Percentiles rank a stretch among this genome's conserved stretches.
These are phyloP conservation scores for Rhagologus leucostigma DNA, from an alignment of 2,113 vertebrate genomes.

Conservation along the genomic window DNA sequence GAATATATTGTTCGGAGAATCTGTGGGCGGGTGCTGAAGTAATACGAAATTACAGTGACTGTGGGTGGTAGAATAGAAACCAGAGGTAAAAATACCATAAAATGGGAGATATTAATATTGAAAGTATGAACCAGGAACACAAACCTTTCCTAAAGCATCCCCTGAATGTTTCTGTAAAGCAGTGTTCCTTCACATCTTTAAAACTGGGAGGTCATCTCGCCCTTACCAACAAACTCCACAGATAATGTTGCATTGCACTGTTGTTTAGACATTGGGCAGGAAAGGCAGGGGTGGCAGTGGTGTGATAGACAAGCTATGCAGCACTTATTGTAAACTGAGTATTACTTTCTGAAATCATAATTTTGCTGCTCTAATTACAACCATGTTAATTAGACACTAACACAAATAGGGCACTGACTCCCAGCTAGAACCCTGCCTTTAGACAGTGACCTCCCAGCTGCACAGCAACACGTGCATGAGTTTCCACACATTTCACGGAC, in stretches of 20 bases:
- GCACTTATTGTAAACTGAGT: background rate
- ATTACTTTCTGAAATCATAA: background rate
- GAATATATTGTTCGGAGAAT: background rate
- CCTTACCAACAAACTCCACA: rapidly evolving
- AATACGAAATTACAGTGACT: slow-evolving; percentile 36
- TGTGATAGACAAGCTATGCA: background rate
- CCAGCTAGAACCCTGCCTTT: background rate
- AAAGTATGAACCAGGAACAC: background rate
- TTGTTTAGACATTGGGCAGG: background rate
- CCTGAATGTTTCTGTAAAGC: background rate
- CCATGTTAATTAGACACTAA: background rate
- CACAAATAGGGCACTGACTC: background rate
- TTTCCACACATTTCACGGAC: background rate
- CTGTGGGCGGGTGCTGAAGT: slow-evolving; percentile 16
- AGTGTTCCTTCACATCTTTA: background rate
- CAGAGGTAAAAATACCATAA: slow-evolving; percentile 6
- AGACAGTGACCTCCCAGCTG: background rate
- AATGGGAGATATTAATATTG: background rate
- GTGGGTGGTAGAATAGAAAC: slow-evolving; percentile 39
- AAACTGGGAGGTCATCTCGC: background rate
- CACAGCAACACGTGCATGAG: background rate
- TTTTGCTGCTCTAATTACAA: background rate
- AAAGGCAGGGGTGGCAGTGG: background rate
- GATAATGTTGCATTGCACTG: background rate
- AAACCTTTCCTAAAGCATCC: background rate